Evolutionary conservation across 2,888 invertebrate species (phyloP), one percentile per base, ranked within the genome.

Genomic region (Prosopocoilus inquinatus): DNA sequence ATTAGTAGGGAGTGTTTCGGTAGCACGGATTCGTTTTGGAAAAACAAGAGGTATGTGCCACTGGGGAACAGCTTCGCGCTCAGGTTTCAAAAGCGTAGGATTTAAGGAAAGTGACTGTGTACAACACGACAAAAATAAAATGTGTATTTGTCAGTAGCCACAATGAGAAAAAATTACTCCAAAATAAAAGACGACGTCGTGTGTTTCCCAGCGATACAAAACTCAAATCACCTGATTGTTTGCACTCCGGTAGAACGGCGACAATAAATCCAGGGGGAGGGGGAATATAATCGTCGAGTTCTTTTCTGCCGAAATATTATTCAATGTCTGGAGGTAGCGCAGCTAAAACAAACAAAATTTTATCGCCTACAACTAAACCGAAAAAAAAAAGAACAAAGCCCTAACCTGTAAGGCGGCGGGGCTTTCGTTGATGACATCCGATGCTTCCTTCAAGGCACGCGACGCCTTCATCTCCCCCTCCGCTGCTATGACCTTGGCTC

Each of bases 271-370:
- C 78, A 96, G 86, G 0, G 96, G 96, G 64, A 96, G 79, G 1
- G 96, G 96, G 73, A 96, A 96, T 56, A 96, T 89, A 65, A 96
- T 95, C 0, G 95, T 96, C 0, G 94, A 95, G 76, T 95, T 95
- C 79, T 94, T 95, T 79, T 96, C 95, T 0, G 93, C 91, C 1
- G 95, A 92, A 75, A 96, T 94, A 53, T 90, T 89, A 79, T 85
- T 94, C 54, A 96, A 79, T 0, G 96, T 96, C 80, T 96, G 96
- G 38, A 94, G 80, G 74, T 92, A 92, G n/a, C 92, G 84, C 58
- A 91, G 71, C 90, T 91, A 78, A 55, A 82, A 83, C 20, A 47
- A 41, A 11, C 41, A 13, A 41, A 41, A 12, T 12, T 9, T 28
- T 28, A 20, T 28, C n/a, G 1, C 1, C 1, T 41, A 16, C 9